Conservation (phyloP, 2,888 invertebrate species). For the Pseudoips prasinana region DNA sequence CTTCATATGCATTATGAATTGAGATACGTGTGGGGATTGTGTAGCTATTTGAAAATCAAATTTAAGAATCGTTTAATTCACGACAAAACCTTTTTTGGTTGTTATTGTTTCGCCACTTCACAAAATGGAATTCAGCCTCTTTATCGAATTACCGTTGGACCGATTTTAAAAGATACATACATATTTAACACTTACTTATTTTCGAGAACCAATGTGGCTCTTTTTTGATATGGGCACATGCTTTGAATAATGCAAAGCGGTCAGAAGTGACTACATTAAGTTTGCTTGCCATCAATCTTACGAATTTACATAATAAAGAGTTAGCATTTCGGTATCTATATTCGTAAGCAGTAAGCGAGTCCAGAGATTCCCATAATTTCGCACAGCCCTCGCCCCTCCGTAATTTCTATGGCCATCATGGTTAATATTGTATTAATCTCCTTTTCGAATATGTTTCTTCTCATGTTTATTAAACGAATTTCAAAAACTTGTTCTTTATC, state of each 20-base stretch:
- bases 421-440: slow-evolving; percentile 21
- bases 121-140: too few relatives aligned
- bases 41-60: too few relatives aligned
- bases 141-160: background rate
- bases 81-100: too few relatives aligned
- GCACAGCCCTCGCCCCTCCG: slow-evolving; percentile 27
- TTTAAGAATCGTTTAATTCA: too few relatives aligned
- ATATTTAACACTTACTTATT: slow-evolving; percentile 35
- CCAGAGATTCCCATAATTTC: slow-evolving; percentile 41
- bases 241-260: slow-evolving; percentile 48
- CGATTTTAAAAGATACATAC: slow-evolving; percentile 10
- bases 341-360: slow-evolving; percentile 36
- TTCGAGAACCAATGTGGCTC: slow-evolving; percentile 34
- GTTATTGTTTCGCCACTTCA: too few relatives aligned
- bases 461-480: slow-evolving; percentile 10
- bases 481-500: slow-evolving; percentile 11
- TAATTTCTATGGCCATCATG: slow-evolving; percentile 36
- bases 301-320: slow-evolving; percentile 54
- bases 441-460: slow-evolving; percentile 11
- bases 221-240: slow-evolving; percentile 44
- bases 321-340: slow-evolving; percentile 38
- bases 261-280: slow-evolving; percentile 39
- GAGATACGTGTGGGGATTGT: too few relatives aligned
- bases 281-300: slow-evolving; percentile 41
- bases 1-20: too few relatives aligned